Conservation (phyloP, 2,888 invertebrate species). For the Lycophotia porphyrea region DNA sequence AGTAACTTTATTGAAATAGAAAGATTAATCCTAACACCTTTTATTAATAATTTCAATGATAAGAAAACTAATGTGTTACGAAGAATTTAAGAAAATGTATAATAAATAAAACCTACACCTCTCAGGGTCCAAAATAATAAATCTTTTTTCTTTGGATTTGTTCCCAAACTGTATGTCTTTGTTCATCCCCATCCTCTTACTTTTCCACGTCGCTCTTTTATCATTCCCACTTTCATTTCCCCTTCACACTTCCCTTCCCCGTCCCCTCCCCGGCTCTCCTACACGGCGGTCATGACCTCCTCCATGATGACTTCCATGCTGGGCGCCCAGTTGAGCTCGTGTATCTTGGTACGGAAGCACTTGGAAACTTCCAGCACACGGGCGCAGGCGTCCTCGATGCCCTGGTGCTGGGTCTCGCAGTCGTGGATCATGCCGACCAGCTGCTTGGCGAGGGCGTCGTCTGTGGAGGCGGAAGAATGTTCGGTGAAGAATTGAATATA, state of each 20-base stretch:
- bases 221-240: background rate
- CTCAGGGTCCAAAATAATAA: background rate
- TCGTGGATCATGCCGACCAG: conserved; percentile 79
- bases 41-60: background rate
- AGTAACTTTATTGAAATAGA: background rate
- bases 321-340: conserved; percentile 85
- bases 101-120: background rate
- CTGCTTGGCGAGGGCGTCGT: conserved; percentile 80
- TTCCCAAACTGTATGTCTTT: background rate
- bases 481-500: background rate
- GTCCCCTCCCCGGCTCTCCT: conserved; percentile 26
- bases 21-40: background rate
- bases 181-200: background rate
- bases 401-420: conserved; percentile 74
- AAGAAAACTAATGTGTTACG: background rate
- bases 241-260: background rate
- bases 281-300: conserved; percentile 79
- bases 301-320: conserved; percentile 80
- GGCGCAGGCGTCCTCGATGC: conserved; percentile 74
- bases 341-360: conserved; percentile 84
- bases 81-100: background rate
- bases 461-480: conserved; percentile 62
- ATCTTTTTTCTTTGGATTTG: background rate
- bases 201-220: background rate
- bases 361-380: conserved; percentile 79